Conservation (phyloP, 1,140 invertebrate species). For the Metaphire vulgaris region DNA sequence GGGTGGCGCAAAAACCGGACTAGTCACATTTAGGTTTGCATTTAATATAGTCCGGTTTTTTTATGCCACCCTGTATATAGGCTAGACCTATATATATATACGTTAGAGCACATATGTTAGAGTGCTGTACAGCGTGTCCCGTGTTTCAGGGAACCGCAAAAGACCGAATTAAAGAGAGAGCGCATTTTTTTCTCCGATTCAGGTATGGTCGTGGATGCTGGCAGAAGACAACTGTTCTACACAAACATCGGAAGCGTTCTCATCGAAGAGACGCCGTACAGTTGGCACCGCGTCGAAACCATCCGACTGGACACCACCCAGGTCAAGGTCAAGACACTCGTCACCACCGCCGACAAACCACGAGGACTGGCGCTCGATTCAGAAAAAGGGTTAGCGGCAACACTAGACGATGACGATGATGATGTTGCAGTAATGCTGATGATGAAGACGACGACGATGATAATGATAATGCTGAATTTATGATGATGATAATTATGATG, state of each 20-base stretch:
- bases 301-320: not conserved
- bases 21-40: no score
- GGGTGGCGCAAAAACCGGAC: no score
- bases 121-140: not conserved
- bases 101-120: no score
- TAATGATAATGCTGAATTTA: no score
- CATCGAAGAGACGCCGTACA: constrained; percentile 2
- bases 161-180: no score
- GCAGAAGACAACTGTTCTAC: constrained; percentile 34
- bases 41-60: no score
- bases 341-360: constrained; percentile 9
- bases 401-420: no score
- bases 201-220: constrained; percentile 39
- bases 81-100: no score
- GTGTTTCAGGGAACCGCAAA: not conserved
- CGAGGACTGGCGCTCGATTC: not conserved
- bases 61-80: no score
- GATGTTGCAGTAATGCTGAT: no score
- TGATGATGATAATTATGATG: no score
- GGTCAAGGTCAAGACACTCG: constrained; percentile 4
- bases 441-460: no score
- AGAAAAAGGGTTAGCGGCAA: not conserved
- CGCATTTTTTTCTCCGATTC: constrained; percentile 4
- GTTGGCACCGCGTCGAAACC: constrained; percentile 6
- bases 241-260: constrained; percentile 36